A percentile compares a stretch with the other conserved stretches of the same genome.
These are phyloP conservation scores for Endomychus coccineus DNA, from an alignment of 2,888 invertebrate species.

Conservation along the genomic window DNA sequence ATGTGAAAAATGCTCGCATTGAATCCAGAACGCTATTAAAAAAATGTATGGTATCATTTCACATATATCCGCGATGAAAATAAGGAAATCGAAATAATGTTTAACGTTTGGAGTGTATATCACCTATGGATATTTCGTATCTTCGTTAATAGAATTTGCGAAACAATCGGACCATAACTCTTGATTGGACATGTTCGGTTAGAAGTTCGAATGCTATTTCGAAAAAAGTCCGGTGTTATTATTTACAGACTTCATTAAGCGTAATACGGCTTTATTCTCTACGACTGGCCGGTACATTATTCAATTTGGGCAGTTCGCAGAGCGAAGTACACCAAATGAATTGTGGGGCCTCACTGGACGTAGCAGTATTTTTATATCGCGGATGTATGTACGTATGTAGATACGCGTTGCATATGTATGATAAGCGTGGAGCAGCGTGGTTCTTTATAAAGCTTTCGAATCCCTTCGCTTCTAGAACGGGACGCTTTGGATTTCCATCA, in stretches of 20 bases:
- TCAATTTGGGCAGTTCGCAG: slow-evolving; percentile 32
- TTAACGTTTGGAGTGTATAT: too few species aligned
- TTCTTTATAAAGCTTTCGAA: slow-evolving; percentile 38
- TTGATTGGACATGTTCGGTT: slow-evolving; percentile 15
- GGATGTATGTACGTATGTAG: slow-evolving; percentile 39
- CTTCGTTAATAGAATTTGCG: too few species aligned
- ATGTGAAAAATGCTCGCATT: too few species aligned
- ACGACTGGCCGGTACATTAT: slow-evolving; percentile 34
- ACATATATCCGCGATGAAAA: too few species aligned
- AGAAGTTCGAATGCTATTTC: slow-evolving; percentile 12
- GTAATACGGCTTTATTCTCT: slow-evolving; percentile 38
- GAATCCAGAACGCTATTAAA: too few species aligned
- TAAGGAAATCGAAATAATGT: too few species aligned
- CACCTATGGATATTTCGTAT: too few species aligned
- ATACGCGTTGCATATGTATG: slow-evolving; percentile 43
- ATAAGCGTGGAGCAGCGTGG: slow-evolving; percentile 37
- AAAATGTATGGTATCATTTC: too few species aligned
- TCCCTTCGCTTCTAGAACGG: too few species aligned
- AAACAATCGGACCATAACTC: too few species aligned
- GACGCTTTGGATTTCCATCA: too few species aligned
- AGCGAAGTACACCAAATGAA: slow-evolving; percentile 30
- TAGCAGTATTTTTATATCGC: slow-evolving; percentile 37
- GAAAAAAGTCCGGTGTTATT: slow-evolving; percentile 25
- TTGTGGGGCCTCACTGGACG: slow-evolving; percentile 31
- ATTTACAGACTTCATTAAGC: slow-evolving; percentile 39